Evolutionary conservation across 2,888 invertebrate species (phyloP), one percentile per base, ranked within the genome.

Genomic region (Heteromurus nitidus): DNA sequence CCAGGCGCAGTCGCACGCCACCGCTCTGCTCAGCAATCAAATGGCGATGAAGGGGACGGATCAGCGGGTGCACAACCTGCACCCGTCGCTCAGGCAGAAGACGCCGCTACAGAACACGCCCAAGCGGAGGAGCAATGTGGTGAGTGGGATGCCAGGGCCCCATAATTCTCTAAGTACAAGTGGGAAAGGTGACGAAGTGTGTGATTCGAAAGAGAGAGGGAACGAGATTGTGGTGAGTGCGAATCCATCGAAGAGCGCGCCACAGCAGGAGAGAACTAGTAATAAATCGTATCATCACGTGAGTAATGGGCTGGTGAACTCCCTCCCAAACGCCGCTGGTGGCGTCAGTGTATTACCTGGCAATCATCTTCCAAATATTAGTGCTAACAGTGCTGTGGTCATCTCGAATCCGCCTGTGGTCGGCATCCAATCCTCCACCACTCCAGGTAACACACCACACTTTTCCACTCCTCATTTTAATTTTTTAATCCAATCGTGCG

Each of bases 181-280:
- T 72, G 73, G 73, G 36, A 73, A 73, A 67, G 75, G 74, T 82
- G 82, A 82, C 73, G 82, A 82, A 82, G 77, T 72, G 73, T 58
- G 42, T 50, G 80, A 83, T 42, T 28, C 80, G 13, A 80, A 76
- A 50, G 76, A 81, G 67, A 72, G 84, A 79, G 79, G 73, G 55
- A 82, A 84, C 67, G 81, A 81, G 60, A 77, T 82, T 42, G 84
- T 84, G 47, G 81, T 84, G 28, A 84, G 84, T 84, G 84, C 84
- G 47, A 84, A 84, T 72, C 84, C 84, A 42, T 64, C 81, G 30
- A 83, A 65, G 30, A 83, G 53, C 55, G 26, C 55, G 36, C 73
- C 70, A 18, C 68, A 68, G 31, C 80, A 68, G 62, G 76, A 83
- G 13, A 69, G 81, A 42, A 75, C 81, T 69, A 65, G 70, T 20